phyloP scores from a whole-genome alignment of 2,888 invertebrate species.

The Tribolium freemani region DNA sequence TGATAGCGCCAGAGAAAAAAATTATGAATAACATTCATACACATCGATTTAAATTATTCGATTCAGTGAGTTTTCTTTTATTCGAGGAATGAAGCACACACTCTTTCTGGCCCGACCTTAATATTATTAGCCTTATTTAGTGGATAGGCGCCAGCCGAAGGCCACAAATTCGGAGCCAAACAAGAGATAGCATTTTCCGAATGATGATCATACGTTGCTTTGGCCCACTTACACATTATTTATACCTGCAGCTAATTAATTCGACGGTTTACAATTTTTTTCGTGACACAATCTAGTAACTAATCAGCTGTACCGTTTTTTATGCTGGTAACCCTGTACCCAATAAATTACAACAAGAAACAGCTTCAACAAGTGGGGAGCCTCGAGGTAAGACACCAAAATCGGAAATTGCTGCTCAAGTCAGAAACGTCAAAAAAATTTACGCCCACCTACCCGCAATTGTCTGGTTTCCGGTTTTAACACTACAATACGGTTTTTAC shows the following conservation, averaged over 20 bases:
- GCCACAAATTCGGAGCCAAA: background rate
- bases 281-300: background rate
- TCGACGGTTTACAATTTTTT: background rate
- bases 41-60: constrained; percentile 18
- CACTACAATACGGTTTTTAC: no score
- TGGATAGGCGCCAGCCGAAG: constrained; percentile 29
- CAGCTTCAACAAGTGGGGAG: background rate
- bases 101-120: constrained; percentile 23
- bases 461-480: no score
- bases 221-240: background rate
- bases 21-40: constrained; percentile 47
- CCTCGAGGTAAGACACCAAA: no score
- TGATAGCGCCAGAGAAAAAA: constrained; percentile 44
- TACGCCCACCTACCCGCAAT: no score
- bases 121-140: constrained; percentile 28
- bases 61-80: background rate
- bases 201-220: background rate
- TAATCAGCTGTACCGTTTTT: background rate
- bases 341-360: background rate
- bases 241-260: background rate
- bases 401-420: no score
- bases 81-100: background rate
- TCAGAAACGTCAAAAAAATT: no score
- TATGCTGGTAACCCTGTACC: background rate
- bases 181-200: background rate